Evolutionary conservation across 1,140 invertebrate species (phyloP).

Genomic region (Sycophaga agraensis): DNA sequence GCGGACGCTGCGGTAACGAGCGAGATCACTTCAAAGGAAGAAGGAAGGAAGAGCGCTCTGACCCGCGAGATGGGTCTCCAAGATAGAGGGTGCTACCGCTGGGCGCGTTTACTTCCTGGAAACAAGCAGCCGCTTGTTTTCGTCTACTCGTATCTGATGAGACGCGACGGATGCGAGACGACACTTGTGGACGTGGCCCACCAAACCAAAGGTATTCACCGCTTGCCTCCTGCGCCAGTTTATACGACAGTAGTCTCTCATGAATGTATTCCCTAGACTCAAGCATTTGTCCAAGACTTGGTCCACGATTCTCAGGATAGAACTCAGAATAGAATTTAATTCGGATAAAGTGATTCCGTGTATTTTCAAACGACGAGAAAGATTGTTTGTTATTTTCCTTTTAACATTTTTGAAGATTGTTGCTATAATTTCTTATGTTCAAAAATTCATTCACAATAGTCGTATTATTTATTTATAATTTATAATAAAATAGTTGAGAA

Average conservation of each 20-base stretch:
- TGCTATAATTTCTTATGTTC: too few species aligned
- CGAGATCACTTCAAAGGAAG: conserved; percentile 34
- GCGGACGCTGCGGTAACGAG: background rate
- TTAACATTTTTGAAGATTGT: too few species aligned
- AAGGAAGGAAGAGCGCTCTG: conserved; percentile 26
- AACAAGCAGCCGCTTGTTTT: conserved; percentile 41
- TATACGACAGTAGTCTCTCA: conserved; percentile 3
- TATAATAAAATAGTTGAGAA: too few species aligned
- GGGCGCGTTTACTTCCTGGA: conserved; percentile 39
- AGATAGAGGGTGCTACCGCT: conserved; percentile 43
- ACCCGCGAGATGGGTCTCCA: conserved; percentile 39
- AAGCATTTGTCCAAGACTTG: background rate
- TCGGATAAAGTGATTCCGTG: too few species aligned
- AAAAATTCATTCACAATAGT: too few species aligned
- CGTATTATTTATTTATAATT: too few species aligned
- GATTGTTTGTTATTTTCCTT: too few species aligned
- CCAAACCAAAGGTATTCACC: conserved; percentile 24
- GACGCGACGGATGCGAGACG: conserved; percentile 26
- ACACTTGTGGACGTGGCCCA: too few species aligned
- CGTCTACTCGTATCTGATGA: conserved; percentile 44
- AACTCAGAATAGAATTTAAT: background rate
- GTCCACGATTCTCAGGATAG: background rate
- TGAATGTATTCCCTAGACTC: too few species aligned
- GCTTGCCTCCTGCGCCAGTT: background rate
- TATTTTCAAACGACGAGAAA: too few species aligned